A percentile compares a stretch with the other conserved stretches of the same genome.
Conservation (phyloP, 2,888 invertebrate genomes). For the Nephrotoma guestfalica region DNA sequence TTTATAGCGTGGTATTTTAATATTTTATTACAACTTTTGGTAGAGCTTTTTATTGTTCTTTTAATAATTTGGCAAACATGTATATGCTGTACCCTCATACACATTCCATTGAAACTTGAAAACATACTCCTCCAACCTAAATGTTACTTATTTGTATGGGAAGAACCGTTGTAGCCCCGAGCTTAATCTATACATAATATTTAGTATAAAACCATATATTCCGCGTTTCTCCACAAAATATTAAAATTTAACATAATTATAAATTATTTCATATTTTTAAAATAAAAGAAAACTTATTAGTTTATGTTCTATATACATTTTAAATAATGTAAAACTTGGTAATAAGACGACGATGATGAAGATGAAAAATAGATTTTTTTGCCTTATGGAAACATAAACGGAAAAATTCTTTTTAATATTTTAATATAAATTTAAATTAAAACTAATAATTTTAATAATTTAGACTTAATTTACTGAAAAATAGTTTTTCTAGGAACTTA, state of each 20-base stretch:
- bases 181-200: neutral
- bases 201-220: neutral
- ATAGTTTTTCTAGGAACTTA: neutral
- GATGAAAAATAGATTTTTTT: neutral
- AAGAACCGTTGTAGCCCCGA: neutral
- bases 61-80: neutral
- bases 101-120: neutral
- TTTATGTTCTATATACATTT: neutral
- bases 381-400: neutral
- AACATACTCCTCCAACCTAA: neutral
- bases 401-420: neutral
- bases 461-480: neutral
- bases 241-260: neutral
- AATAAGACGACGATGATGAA: neutral
- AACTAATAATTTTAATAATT: neutral
- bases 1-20: neutral
- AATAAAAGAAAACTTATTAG: neutral
- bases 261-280: neutral
- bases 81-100: neutral
- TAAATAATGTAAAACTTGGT: neutral
- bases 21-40: neutral
- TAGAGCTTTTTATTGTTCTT: neutral
- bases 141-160: neutral
- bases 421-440: neutral
- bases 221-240: neutral